Base-by-base conservation (phyloP, 2,888 invertebrate genomes). In the Muscina levida region DNA sequence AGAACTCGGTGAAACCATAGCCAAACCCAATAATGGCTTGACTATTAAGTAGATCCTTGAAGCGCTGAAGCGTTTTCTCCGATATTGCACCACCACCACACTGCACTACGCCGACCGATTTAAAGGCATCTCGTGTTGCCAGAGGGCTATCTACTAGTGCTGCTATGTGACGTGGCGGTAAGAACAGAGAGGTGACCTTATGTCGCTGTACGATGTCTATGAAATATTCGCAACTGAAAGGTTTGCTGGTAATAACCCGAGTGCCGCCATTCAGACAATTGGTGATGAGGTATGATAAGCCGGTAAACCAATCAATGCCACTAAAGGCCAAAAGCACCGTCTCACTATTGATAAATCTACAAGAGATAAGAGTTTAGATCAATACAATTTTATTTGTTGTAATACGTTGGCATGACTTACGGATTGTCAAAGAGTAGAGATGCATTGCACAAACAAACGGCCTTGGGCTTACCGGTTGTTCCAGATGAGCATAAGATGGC, bases 1-100 rank as follows among this genome's bases (percentile, higher is more conserved):
- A 84, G 13, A 85, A 79, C 77, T 89, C 89, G 2, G 86, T 88
- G 80, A 86, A 78, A 3, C 87, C 88, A 59, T 89, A 89, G 0
- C 80, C 83, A 3, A 84, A 84, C 10, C 82, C 72, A 1, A 88
- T 26, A 57, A 80, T 74, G 8, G 70, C 68, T 22, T 37, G 6
- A 1, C 71, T 56, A 11, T 19, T 59, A 1, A 74, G 68, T 5
- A 71, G 46, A 13, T 75, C 66, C 56, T 82, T 80, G 0, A 83
- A 59, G 0, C 75, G 67, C 2, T 75, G 65, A 2, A 85, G 3
- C 0, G 84, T 73, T 10, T 59, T 48, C 53, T 77, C 57, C 0
- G 86, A 65, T 2, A 81, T 62, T 1, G 70, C 24, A 6, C 84
- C 84, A 0, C 86, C 87, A 2, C 85, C 85, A 13, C 81, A 83